Percentiles rank a stretch among this genome's conserved stretches.
Conservation (phyloP, 2,797 vertebrate genomes). For the Rousettus madagascariensis region DNA sequence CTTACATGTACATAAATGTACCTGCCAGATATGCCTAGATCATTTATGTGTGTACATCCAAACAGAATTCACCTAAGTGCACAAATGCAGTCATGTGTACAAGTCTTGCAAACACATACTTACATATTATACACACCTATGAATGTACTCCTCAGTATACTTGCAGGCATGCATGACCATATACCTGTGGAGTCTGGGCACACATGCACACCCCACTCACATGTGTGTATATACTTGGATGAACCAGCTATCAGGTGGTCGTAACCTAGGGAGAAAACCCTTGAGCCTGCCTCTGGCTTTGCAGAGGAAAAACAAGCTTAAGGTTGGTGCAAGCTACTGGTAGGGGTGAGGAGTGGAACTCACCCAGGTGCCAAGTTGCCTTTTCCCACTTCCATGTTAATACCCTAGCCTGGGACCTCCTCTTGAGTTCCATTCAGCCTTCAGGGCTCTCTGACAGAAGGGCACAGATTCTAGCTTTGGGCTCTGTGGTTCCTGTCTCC, state of each 20-base stretch:
- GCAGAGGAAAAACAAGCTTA: neutral
- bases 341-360: neutral
- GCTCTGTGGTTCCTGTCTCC: neutral
- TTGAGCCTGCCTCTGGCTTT: neutral
- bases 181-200: neutral
- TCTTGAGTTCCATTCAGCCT: neutral
- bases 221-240: neutral
- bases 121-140: neutral
- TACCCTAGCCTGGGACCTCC: neutral
- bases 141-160: neutral
- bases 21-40: neutral
- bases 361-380: neutral
- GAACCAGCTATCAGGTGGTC: neutral
- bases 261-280: neutral
- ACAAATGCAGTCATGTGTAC: neutral
- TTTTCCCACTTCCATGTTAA: neutral
- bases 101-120: neutral
- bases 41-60: neutral
- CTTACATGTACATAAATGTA: neutral
- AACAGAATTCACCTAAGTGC: neutral
- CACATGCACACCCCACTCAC: no score
- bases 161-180: neutral
- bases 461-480: neutral
- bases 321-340: neutral
- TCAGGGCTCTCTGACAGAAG: neutral